Evolutionary conservation across 2,113 vertebrate genomes (phyloP).

Genomic region (Pipa parva): DNA sequence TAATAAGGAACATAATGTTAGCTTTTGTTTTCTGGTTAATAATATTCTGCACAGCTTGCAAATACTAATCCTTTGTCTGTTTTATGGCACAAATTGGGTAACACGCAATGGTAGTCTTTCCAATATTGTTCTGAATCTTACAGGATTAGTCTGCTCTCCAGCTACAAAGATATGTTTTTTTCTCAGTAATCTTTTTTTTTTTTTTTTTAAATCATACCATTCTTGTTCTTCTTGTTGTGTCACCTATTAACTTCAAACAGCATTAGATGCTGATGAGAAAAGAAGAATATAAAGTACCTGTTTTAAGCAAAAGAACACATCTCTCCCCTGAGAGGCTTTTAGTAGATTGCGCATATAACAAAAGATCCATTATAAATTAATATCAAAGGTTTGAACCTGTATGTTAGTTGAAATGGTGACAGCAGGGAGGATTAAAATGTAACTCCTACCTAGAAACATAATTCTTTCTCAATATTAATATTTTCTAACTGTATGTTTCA

Average conservation of each 20-base stretch:
- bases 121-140: constrained; percentile 1
- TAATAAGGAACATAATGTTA: constrained; percentile 12
- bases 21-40: constrained; percentile 28
- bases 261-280: constrained; percentile 4
- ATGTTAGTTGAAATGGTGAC: constrained; percentile 11
- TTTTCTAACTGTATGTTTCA: constrained; percentile 11
- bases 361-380: constrained; percentile 36
- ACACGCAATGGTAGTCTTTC: neutral
- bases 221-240: constrained; percentile 14
- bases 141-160: constrained; percentile 6
- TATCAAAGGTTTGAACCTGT: constrained; percentile 23
- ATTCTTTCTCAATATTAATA: neutral
- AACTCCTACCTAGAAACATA: neutral
- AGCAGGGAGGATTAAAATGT: constrained; percentile 3
- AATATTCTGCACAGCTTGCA: constrained; percentile 15
- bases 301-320: constrained; percentile 21
- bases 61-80: constrained; percentile 16
- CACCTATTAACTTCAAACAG: constrained; percentile 35
- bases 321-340: constrained; percentile 19
- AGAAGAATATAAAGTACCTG: constrained; percentile 21
- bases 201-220: constrained; percentile 21
- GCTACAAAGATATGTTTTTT: constrained; percentile 24
- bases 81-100: constrained; percentile 15
- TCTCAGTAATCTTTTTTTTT: constrained; percentile 21
- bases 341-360: constrained; percentile 31